These are phyloP conservation scores for Cydia fagiglandana DNA, from an alignment of 1,140 invertebrate species.

Conservation along the genomic window DNA sequence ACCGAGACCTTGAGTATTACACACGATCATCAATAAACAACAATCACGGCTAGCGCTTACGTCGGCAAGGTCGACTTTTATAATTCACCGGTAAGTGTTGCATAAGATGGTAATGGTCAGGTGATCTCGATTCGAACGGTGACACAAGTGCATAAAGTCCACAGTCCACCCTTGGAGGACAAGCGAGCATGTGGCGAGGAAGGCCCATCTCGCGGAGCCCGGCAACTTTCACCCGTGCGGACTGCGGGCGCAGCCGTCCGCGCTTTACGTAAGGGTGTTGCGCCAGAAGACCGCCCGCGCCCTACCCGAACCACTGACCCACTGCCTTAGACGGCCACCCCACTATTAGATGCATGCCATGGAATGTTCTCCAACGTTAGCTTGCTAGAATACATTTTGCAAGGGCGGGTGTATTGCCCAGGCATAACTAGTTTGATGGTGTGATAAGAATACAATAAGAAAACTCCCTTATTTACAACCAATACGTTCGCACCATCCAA, in stretches of 20 bases:
- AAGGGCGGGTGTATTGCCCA: not conserved
- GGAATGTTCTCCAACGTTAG: slow-evolving; percentile 65
- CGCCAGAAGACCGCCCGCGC: slow-evolving; percentile 63
- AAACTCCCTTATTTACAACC: no score
- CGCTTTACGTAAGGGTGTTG: slow-evolving; percentile 74
- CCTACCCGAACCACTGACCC: slow-evolving; percentile 73
- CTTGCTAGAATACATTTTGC: slow-evolving; percentile 39
- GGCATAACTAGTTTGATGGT: not conserved
- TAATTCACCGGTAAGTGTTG: slow-evolving; percentile 23
- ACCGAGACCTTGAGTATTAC: slow-evolving; percentile 20
- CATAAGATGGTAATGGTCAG: slow-evolving; percentile 6
- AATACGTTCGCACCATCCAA: no score
- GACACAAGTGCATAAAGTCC: slow-evolving; percentile 19
- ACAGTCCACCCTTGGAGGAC: slow-evolving; percentile 22
- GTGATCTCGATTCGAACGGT: slow-evolving; percentile 22
- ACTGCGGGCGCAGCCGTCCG: slow-evolving; percentile 45
- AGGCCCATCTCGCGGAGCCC: slow-evolving; percentile 52
- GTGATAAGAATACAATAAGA: not conserved
- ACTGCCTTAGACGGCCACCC: slow-evolving; percentile 60
- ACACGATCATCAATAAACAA: slow-evolving; percentile 29
- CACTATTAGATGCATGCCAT: slow-evolving; percentile 59
- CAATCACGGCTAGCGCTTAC: slow-evolving; percentile 16
- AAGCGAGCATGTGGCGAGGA: slow-evolving; percentile 22
- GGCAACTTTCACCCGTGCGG: slow-evolving; percentile 64
- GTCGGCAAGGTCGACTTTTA: slow-evolving; percentile 27